Conservation (phyloP, 2,797 vertebrate genomes). For the Chelon auratus region DNA sequence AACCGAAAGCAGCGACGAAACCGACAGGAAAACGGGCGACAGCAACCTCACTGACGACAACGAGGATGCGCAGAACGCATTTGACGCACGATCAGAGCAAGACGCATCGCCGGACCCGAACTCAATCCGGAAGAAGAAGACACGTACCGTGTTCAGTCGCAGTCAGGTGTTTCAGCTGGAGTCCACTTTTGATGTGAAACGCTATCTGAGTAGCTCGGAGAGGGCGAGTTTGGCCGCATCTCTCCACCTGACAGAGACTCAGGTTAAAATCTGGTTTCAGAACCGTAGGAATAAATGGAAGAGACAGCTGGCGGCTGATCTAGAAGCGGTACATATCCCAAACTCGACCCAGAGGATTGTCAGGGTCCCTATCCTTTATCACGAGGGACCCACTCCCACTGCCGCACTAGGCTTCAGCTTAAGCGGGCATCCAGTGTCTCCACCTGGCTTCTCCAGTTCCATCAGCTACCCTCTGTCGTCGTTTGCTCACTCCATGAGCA, state of each 20-base stretch:
- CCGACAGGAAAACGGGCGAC: slow-evolving; percentile 65
- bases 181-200: slow-evolving; percentile 93
- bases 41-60: slow-evolving; percentile 68
- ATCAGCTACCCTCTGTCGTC: slow-evolving; percentile 88
- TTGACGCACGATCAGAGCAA: slow-evolving; percentile 60
- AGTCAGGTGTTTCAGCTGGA: slow-evolving; percentile 95
- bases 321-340: slow-evolving; percentile 86
- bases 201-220: slow-evolving; percentile 89
- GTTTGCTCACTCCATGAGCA: slow-evolving; percentile 89
- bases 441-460: slow-evolving; percentile 82
- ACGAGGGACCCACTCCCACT: slow-evolving; percentile 84
- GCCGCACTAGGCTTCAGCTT: slow-evolving; percentile 86
- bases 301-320: slow-evolving; percentile 90
- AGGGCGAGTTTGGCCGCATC: slow-evolving; percentile 85
- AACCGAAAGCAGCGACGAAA: slow-evolving; percentile 73
- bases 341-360: slow-evolving; percentile 90
- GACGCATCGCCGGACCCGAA: slow-evolving; percentile 61
- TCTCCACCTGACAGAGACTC: slow-evolving; percentile 89
- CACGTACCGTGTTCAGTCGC: slow-evolving; percentile 91
- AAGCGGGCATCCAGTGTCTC: slow-evolving; percentile 83
- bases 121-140: slow-evolving; percentile 89
- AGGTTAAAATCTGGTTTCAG: slow-evolving; percentile 95
- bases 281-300: slow-evolving; percentile 94
- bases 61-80: slow-evolving; percentile 66
- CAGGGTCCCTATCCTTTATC: slow-evolving; percentile 93